phyloP scores from a whole-genome alignment of 2,113 vertebrate genomes.

The Muntiacus reevesi region DNA sequence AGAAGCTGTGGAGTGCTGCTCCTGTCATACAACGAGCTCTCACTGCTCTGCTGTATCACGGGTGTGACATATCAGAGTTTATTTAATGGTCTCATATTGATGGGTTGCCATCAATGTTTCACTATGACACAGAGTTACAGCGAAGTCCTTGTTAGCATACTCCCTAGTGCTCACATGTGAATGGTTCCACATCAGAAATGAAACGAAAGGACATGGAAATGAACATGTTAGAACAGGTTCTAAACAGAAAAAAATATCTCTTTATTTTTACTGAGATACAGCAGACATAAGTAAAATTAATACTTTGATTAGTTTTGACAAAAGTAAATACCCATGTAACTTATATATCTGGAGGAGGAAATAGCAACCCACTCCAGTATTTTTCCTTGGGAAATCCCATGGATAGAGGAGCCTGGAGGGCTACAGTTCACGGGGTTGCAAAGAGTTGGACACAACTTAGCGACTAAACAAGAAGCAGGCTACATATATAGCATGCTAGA shows the following conservation, averaged over 20 bases:
- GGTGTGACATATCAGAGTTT: background rate
- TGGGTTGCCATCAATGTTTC: background rate
- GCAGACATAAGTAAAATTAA: background rate
- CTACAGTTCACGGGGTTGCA: background rate
- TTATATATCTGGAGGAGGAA: background rate
- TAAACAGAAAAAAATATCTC: background rate
- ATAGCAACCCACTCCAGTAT: background rate
- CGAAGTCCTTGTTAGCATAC: background rate
- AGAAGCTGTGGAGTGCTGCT: background rate
- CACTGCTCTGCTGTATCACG: background rate
- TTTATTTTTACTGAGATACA: background rate
- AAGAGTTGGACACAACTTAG: background rate
- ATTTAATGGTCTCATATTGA: background rate
- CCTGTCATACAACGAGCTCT: rapidly evolving
- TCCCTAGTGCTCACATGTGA: background rate
- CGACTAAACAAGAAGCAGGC: background rate
- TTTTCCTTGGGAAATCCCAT: background rate
- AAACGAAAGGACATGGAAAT: background rate
- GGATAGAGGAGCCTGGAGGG: background rate
- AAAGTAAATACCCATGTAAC: background rate
- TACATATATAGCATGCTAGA: background rate
- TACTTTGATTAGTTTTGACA: background rate
- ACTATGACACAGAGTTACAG: background rate
- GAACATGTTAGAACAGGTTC: background rate
- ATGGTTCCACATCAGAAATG: background rate